Conservation (phyloP, 2,888 invertebrate species). For the Drosophila ochracea region DNA sequence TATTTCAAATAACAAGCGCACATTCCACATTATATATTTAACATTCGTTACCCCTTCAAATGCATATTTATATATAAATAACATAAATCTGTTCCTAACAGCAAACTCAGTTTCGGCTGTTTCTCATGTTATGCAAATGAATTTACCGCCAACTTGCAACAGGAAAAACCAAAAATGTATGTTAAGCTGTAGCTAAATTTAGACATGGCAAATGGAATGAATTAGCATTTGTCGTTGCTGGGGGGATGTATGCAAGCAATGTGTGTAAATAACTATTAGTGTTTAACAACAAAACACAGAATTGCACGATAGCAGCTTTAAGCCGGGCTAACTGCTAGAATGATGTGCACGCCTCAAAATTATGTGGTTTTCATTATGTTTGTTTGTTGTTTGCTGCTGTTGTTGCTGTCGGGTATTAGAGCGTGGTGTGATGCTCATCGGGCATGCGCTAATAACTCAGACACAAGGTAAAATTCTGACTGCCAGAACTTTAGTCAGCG, state of each 20-base stretch:
- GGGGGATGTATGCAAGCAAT: neutral
- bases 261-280: conserved; percentile 5
- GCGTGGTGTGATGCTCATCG: conserved; percentile 70
- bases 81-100: neutral
- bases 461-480: conserved; percentile 30
- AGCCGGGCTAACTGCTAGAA: conserved; percentile 53
- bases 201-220: conserved; percentile 10
- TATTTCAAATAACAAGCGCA: neutral
- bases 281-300: conserved; percentile 30
- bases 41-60: neutral
- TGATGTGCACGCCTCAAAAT: conserved; percentile 32
- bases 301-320: conserved; percentile 44
- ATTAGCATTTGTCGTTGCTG: conserved; percentile 21
- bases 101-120: neutral
- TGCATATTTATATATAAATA: neutral
- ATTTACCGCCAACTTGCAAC: neutral
- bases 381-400: conserved; percentile 4
- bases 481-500: conserved; percentile 41
- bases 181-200: conserved; percentile 18
- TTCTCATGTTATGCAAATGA: neutral
- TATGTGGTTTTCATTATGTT: conserved; percentile 1
- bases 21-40: neutral
- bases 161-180: neutral
- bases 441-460: conserved; percentile 77
- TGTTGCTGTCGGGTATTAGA: conserved; percentile 54